These are phyloP conservation scores for Zosterops borbonicus DNA, from an alignment of 2,113 vertebrate genomes.

Conservation along the genomic window DNA sequence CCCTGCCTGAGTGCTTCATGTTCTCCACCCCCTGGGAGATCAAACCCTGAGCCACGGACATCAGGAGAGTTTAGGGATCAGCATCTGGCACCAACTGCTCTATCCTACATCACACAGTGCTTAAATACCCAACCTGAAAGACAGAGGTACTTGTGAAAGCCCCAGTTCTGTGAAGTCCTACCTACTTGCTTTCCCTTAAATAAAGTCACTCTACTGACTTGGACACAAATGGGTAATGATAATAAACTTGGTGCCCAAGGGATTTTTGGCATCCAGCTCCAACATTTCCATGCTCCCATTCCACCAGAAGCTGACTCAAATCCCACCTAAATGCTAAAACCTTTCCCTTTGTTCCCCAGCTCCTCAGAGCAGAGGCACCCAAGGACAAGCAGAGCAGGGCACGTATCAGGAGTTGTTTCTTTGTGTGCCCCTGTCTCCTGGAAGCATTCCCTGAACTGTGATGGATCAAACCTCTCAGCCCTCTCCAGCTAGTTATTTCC, in stretches of 20 bases:
- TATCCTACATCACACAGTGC: background rate
- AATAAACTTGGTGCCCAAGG: background rate
- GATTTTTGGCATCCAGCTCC: background rate
- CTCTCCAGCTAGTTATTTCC: background rate
- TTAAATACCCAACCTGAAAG: background rate
- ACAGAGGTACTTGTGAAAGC: background rate
- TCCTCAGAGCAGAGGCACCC: background rate
- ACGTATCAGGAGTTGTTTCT: background rate
- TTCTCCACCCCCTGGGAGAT: background rate
- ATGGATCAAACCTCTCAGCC: background rate
- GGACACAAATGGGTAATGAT: background rate
- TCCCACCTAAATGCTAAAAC: background rate
- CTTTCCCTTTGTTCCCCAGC: background rate
- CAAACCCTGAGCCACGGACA: background rate
- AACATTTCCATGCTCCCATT: background rate
- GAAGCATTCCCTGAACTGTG: background rate
- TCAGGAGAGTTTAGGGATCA: background rate
- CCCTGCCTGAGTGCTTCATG: rapidly evolving
- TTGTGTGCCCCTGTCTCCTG: background rate
- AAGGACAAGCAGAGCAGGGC: background rate
- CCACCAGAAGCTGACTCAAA: background rate
- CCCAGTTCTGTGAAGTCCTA: rapidly evolving
- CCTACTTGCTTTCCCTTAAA: background rate
- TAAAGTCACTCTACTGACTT: background rate
- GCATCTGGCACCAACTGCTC: background rate